Evolutionary conservation across 2,888 invertebrate species (phyloP).

Genomic region (Punctoribates punctum): DNA sequence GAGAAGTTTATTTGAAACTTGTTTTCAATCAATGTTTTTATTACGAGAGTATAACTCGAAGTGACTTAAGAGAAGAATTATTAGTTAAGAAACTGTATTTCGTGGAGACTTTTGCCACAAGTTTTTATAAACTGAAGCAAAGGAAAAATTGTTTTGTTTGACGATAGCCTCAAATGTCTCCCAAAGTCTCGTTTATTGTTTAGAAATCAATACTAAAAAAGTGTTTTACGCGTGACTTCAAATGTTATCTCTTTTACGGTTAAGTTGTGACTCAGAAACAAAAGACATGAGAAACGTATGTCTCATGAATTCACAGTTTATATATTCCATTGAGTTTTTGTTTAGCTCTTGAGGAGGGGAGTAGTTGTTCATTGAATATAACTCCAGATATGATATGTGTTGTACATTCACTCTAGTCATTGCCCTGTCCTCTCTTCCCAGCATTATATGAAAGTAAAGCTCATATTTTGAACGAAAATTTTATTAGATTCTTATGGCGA

Average conservation of each 20-base stretch:
- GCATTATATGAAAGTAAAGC: too few species aligned
- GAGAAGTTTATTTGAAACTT: background rate
- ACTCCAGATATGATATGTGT: too few species aligned
- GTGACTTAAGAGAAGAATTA: slow-evolving; percentile 18
- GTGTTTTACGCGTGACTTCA: slow-evolving; percentile 29
- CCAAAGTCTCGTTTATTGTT: too few species aligned
- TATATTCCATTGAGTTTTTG: too few species aligned
- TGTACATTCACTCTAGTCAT: too few species aligned
- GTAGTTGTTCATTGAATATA: too few species aligned
- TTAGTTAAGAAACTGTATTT: background rate
- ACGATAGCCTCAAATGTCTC: background rate
- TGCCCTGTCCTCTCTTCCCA: too few species aligned
- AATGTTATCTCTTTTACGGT: slow-evolving; percentile 35
- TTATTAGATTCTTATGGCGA: too few species aligned
- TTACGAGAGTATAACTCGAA: slow-evolving; percentile 13
- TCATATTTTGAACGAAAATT: too few species aligned
- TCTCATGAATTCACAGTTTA: slow-evolving; percentile 8
- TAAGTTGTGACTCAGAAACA: slow-evolving; percentile 18
- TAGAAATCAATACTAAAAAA: slow-evolving; percentile 26
- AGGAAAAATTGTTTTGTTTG: background rate
- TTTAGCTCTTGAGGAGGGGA: too few species aligned
- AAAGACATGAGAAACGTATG: background rate
- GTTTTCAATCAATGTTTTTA: slow-evolving; percentile 16
- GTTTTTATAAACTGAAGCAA: background rate
- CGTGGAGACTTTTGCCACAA: slow-evolving; percentile 11